Conservation (phyloP, 2,888 invertebrate genomes). For the Lathronympha strigana region DNA sequence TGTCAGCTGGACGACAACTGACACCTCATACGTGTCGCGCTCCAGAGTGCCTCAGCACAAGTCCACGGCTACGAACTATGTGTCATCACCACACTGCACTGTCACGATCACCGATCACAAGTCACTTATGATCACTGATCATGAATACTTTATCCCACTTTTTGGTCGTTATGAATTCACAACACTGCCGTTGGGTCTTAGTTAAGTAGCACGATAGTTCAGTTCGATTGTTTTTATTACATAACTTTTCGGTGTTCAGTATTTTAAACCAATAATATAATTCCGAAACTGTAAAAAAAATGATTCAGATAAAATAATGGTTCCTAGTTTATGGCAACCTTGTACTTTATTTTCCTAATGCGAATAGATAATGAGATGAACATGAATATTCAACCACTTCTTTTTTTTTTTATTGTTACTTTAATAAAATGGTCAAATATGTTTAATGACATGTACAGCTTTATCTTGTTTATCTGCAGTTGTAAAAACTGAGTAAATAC, state of each 20-base stretch:
- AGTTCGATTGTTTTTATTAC: background rate
- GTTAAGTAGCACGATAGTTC: background rate
- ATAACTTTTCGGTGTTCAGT: slow-evolving; percentile 27
- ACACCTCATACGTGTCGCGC: slow-evolving; percentile 81
- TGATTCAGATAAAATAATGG: too few species aligned
- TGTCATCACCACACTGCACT: slow-evolving; percentile 53
- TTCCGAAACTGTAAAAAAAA: slow-evolving; percentile 24
- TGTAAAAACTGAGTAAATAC: slow-evolving; percentile 20
- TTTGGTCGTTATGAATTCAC: slow-evolving; percentile 12
- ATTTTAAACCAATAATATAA: slow-evolving; percentile 30
- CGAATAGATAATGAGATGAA: slow-evolving; percentile 31
- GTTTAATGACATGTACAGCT: background rate
- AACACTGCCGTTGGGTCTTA: slow-evolving; percentile 8
- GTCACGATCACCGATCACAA: slow-evolving; percentile 25
- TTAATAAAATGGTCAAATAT: background rate
- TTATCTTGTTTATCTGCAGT: slow-evolving; percentile 31
- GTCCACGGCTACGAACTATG: slow-evolving; percentile 47
- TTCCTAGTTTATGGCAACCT: slow-evolving; percentile 34
- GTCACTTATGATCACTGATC: slow-evolving; percentile 18
- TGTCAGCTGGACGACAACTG: slow-evolving; percentile 83
- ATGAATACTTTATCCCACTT: background rate
- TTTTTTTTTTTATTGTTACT: slow-evolving; percentile 8
- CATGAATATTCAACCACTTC: background rate
- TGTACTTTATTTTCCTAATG: slow-evolving; percentile 35
- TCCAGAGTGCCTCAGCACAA: slow-evolving; percentile 74